Evolutionary conservation across 2,113 vertebrate species (phyloP), one percentile per base, ranked within the genome.

Genomic region (Varanus komodoensis): DNA sequence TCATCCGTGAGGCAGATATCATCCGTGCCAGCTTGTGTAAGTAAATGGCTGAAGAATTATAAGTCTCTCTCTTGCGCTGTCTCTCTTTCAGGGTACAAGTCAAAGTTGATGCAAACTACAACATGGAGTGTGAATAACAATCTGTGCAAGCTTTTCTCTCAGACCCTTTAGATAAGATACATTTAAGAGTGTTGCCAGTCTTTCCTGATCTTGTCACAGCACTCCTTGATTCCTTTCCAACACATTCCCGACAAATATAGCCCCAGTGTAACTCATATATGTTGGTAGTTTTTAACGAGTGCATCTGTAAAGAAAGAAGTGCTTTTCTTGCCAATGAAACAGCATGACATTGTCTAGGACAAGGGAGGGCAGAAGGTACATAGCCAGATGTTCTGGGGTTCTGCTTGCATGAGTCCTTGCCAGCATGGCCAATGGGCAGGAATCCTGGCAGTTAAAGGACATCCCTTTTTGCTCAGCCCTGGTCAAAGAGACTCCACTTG

Each of bases 11-110:
- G 93, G 92, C 89, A 89, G 92, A 93, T 87, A 90, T 52, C 92
- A 87, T 92, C 82, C 81, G 86, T 82, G 87, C n/a, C 81, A 93
- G 73, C 91, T 96, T 89, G 89, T 91, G 82, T 89, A 84, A 91
- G 38, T 15, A 91, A 68, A 84, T 91, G 88, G 92, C 87, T 92
- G 0, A 0, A 89, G 52, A 75, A 86, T 90, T 92, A 34, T 14
- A n/a, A 27, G 14, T 34, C 74, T 57, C 50, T 4, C 4, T 82
- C 89, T 91, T 67, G 38, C 86, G 6, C 61, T n/a, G 2, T 78
- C 7, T 0, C 1, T 61, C 50, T 91, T 21, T 34, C 3, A 80
- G 23, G 19, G 19, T 52, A 27, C 61, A 80, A 14, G 15, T 79
- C n/a, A 78, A 84, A 67, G 19, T 19, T 84, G 29, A 34, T 67